Evolutionary conservation across 2,888 invertebrate species (phyloP).

Genomic region (Rugalucina vietnamica): DNA sequence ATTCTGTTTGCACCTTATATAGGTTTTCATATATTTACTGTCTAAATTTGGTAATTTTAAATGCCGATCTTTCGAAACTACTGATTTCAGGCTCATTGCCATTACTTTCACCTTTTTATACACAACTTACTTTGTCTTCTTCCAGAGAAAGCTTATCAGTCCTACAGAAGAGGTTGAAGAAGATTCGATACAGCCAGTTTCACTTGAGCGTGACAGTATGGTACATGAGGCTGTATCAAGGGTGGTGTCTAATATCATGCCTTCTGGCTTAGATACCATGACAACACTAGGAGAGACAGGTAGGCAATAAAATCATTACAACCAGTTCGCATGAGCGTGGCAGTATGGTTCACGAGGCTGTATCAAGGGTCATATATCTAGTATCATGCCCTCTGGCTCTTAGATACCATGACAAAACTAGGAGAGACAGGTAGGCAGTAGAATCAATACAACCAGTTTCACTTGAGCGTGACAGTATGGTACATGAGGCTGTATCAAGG

Average conservation of each 20-base stretch:
- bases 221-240: slow-evolving; percentile 73
- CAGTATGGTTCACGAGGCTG: slow-evolving; percentile 70
- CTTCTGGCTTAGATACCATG: slow-evolving; percentile 63
- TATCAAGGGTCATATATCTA: slow-evolving; percentile 73
- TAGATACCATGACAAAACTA: slow-evolving; percentile 60
- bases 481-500: slow-evolving; percentile 72
- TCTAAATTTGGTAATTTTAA: too few species aligned
- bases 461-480: slow-evolving; percentile 52
- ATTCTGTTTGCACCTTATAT: too few species aligned
- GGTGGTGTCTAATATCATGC: slow-evolving; percentile 74
- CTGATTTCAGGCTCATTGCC: not conserved
- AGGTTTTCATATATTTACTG: too few species aligned
- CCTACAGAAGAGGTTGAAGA: slow-evolving; percentile 48
- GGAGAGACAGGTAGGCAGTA: too few species aligned
- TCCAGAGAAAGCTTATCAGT: slow-evolving; percentile 47
- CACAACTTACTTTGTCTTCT: not conserved
- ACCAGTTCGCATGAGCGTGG: slow-evolving; percentile 41
- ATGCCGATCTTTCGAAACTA: too few species aligned
- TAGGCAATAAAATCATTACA: slow-evolving; percentile 47
- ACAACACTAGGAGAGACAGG: slow-evolving; percentile 54
- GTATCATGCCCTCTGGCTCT: slow-evolving; percentile 68
- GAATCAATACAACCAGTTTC: slow-evolving; percentile 43
- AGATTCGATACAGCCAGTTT: slow-evolving; percentile 40
- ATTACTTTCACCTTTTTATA: not conserved
- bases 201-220: slow-evolving; percentile 47